These are phyloP conservation scores for Lutraria lutraria DNA, from an alignment of 2,888 invertebrate species.

Conservation along the genomic window DNA sequence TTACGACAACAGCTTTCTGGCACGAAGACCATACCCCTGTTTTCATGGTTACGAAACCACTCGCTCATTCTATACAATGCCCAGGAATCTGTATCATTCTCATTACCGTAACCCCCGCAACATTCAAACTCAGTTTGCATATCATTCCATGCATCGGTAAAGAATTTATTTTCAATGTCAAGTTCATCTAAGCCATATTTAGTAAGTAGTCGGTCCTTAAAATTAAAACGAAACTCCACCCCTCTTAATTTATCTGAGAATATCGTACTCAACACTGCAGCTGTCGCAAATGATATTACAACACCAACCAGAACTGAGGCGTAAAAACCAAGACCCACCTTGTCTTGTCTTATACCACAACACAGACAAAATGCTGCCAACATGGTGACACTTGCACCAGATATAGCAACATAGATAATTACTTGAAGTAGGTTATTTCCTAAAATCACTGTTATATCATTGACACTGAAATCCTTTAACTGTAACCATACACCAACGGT, in stretches of 20 bases:
- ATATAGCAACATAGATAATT: slow-evolving; percentile 60
- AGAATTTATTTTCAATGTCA: slow-evolving; percentile 52
- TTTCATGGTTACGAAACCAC: slow-evolving; percentile 56
- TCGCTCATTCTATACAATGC: slow-evolving; percentile 62
- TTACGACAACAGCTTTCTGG: slow-evolving; percentile 69
- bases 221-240: slow-evolving; percentile 60
- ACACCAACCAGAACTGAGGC: slow-evolving; percentile 60
- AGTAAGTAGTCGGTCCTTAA: slow-evolving; percentile 58
- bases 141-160: slow-evolving; percentile 64
- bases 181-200: slow-evolving; percentile 55
- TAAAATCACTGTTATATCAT: slow-evolving; percentile 59
- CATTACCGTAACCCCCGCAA: slow-evolving; percentile 67
- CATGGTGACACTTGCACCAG: slow-evolving; percentile 58
- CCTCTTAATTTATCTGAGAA: slow-evolving; percentile 64
- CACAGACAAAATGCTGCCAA: slow-evolving; percentile 64
- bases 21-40: slow-evolving; percentile 57
- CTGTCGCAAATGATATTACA: slow-evolving; percentile 56
- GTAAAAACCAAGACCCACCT: slow-evolving; percentile 69
- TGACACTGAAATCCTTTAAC: slow-evolving; percentile 62
- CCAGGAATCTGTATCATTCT: slow-evolving; percentile 65
- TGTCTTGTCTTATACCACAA: slow-evolving; percentile 64
- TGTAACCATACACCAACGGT: slow-evolving; percentile 62
- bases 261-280: slow-evolving; percentile 61
- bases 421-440: slow-evolving; percentile 63
- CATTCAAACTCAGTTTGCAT: slow-evolving; percentile 66